These are phyloP conservation scores for Balaeniceps rex DNA, from an alignment of 2,113 vertebrate species.

Conservation along the genomic window DNA sequence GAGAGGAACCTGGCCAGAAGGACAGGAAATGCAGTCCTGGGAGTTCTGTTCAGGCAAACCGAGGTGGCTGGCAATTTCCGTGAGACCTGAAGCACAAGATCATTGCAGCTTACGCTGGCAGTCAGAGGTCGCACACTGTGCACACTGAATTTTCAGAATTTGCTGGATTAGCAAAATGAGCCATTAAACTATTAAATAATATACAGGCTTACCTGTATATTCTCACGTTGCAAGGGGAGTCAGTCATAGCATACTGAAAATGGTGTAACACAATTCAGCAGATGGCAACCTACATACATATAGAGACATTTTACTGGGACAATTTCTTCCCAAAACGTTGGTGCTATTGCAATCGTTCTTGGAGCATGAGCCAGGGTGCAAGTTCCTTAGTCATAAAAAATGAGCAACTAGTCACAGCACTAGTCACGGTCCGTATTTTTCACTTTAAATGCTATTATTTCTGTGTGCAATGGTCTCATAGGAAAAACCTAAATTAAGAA, in stretches of 20 bases:
- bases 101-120: not conserved
- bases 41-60: not conserved
- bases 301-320: not conserved
- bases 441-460: not conserved
- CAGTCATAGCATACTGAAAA: not conserved
- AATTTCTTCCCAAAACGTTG: not conserved
- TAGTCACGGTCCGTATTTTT: not conserved
- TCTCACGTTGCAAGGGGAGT: not conserved
- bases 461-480: not conserved
- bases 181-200: not conserved
- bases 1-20: not conserved
- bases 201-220: not conserved
- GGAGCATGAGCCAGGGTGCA: not conserved
- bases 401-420: not conserved
- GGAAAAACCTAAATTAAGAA: not conserved
- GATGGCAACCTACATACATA: not conserved
- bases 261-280: not conserved
- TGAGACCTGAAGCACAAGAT: not conserved
- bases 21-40: not conserved
- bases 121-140: not conserved
- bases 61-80: not conserved
- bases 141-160: not conserved
- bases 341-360: not conserved
- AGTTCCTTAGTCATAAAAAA: not conserved
- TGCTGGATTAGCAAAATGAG: not conserved